Conservation (phyloP, 2,888 invertebrate genomes). For the Loripinus fragilis region DNA sequence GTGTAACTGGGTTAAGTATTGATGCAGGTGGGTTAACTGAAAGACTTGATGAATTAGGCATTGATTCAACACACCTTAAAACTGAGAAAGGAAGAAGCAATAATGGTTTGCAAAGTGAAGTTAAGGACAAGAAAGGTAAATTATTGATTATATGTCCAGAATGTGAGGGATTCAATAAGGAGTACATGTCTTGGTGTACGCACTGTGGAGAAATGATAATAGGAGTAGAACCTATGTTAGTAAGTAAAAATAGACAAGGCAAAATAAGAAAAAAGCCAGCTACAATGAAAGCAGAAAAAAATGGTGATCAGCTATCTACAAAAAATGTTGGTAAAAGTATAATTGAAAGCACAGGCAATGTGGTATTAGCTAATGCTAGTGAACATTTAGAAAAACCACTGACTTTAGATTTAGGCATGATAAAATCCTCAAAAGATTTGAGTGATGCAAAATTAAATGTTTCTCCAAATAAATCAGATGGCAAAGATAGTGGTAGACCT, state of each 20-base stretch:
- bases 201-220: conserved; percentile 78
- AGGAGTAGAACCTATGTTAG: conserved; percentile 71
- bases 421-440: conserved; percentile 39
- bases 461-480: conserved; percentile 63
- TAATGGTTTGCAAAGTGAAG: background rate
- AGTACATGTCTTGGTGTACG: conserved; percentile 78
- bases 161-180: conserved; percentile 74
- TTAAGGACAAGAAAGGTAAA: conserved; percentile 50
- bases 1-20: conserved; percentile 62
- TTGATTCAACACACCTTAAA: conserved; percentile 67
- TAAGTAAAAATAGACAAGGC: conserved; percentile 62
- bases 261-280: conserved; percentile 50
- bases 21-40: conserved; percentile 75
- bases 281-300: background rate
- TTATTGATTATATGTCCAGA: conserved; percentile 73
- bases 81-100: conserved; percentile 27
- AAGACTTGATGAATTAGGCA: conserved; percentile 69
- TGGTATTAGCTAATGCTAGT: background rate
- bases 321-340: background rate
- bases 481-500: conserved; percentile 68
- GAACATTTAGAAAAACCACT: conserved; percentile 40
- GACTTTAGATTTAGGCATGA: conserved; percentile 42
- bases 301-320: background rate
- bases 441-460: conserved; percentile 29
- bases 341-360: background rate